Evolutionary conservation across 2,113 vertebrate species (phyloP), one percentile per base, ranked within the genome.

Genomic region (Muntiacus muntjak): DNA sequence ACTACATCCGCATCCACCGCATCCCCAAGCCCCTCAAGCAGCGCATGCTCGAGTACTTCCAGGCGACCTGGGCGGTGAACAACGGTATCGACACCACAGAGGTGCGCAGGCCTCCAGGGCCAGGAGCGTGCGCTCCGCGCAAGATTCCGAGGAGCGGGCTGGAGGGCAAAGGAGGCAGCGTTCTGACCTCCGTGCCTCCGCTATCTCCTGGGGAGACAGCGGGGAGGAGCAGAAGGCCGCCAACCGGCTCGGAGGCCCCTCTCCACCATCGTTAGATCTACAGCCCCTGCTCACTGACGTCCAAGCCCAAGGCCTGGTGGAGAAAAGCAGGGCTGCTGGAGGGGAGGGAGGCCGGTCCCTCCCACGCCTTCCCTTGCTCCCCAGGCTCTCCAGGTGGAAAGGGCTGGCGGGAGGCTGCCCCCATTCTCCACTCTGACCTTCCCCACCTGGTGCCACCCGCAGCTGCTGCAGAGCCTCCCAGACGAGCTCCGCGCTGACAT

Each of bases 11-110:
- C 50, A 98, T 99, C 62, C 98, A 99, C 67, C 98, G 98, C 50
- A 98, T 99, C 88, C 98, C 98, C 95, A 98, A 98, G 45, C 98
- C 98, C 6, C 98, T 99, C 67, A 98, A 98, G 64, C 98, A 99
- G 96, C 98, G 98, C 17, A 99, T 99, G 98, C 97, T 99, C 3
- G 98, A 99, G 83, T 99, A 98, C 89, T 98, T 99, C 96, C 98
- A 99, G 96, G 98, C 98, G 16, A 99, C 98, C 43, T 99, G 98
- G 98, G 98, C 98, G 0, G 97, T 98, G 81, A 98, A 98, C 97
- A 99, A 99, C 3, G 98, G 98, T 78, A 99, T 99, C 17, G 98
- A 99, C 67, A 98, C 98, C 52, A 98, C 98, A 2, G 98, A 98
- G 98, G 98, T 99, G 86, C 71, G 96, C 6, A 2, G 89, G 57